Evolutionary conservation across 2,797 vertebrate genomes (phyloP), one percentile per base, ranked within the genome.

Genomic region (Crossoptilon crossoptilon): DNA sequence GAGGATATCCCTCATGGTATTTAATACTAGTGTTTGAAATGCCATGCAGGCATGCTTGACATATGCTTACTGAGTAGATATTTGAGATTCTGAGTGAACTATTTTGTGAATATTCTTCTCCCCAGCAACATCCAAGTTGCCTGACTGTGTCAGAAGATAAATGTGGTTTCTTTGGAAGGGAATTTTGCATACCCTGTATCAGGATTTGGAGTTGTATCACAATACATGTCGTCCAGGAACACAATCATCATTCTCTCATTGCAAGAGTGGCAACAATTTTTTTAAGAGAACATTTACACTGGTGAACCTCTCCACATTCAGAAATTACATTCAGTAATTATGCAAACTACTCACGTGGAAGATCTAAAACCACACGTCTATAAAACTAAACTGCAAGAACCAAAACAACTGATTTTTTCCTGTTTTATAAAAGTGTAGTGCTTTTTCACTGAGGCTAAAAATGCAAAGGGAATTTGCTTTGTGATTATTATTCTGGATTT

Each of bases 211-310:
- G 6, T 4, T 31, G 4, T 29, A 64, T 33, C 8, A 68, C 8
- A 64, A 5, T 14, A 19, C 3, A 33, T 0, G 2, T 26, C 5
- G 18, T 14, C 67, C 14, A 51, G n/a, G 17, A 7, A 5, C 5
- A 48, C 9, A 70, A 24, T 3, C 6, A 2, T 87, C 5, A 2
- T 68, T 72, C 31, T 31, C 23, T 14, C 14, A 35, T 68, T 64
- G 39, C 8, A 8, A 39, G 11, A 68, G 33, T 21, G 21, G 10
- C 69, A 74, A 83, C 37, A 6, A 18, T 3, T 4, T 21, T 73
- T 87, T 29, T 29, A 67, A 60, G 23, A 73, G 37, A 81, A 1
- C 3, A 4, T 67, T 77, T 8, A 55, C 10, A 17, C 2, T 14
- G 11, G 3, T 15, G 26, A 84, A 68, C 35, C 8, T 82, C 48